phyloP scores from a whole-genome alignment of 2,113 vertebrate genomes.

The Lepus timidus region DNA sequence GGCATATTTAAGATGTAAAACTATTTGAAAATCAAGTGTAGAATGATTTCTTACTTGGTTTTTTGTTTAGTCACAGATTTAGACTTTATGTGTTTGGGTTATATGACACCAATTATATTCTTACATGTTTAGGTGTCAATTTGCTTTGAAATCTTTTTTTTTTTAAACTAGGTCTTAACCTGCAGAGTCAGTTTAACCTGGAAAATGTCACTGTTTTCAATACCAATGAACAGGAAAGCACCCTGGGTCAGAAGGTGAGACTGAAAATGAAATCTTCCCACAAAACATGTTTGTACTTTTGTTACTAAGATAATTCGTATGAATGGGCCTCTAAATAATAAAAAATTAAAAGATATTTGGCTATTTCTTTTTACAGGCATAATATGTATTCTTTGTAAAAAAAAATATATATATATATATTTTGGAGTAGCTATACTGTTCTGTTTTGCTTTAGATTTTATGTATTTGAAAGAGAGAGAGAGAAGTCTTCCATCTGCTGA shows the following conservation, averaged over 20 bases:
- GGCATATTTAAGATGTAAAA: conserved; percentile 26
- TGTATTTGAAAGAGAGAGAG: too few species aligned
- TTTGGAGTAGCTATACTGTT: too few species aligned
- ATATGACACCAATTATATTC: background rate
- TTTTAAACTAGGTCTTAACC: conserved; percentile 93
- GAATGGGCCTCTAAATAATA: background rate
- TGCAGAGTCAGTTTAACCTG: conserved; percentile 99
- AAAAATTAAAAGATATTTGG: background rate
- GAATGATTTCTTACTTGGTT: conserved; percentile 38
- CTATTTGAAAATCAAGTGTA: conserved; percentile 53
- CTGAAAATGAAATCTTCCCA: background rate
- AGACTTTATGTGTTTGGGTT: conserved; percentile 47
- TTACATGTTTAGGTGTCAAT: conserved; percentile 13
- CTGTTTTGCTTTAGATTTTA: too few species aligned
- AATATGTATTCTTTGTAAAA: conserved; percentile 25
- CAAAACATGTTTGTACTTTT: background rate
- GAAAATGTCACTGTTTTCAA: conserved; percentile 99
- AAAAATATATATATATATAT: background rate
- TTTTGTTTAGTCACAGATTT: conserved; percentile 63
- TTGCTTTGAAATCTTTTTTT: conserved; percentile 62
- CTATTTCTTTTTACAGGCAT: conserved; percentile 19
- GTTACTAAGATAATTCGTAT: background rate
- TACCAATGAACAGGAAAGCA: conserved; percentile 98
- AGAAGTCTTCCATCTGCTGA: too few species aligned
- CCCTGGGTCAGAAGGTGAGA: conserved; percentile 95